phyloP scores from a whole-genome alignment of 2,113 vertebrate species.

The Tauraco erythrolophus region DNA sequence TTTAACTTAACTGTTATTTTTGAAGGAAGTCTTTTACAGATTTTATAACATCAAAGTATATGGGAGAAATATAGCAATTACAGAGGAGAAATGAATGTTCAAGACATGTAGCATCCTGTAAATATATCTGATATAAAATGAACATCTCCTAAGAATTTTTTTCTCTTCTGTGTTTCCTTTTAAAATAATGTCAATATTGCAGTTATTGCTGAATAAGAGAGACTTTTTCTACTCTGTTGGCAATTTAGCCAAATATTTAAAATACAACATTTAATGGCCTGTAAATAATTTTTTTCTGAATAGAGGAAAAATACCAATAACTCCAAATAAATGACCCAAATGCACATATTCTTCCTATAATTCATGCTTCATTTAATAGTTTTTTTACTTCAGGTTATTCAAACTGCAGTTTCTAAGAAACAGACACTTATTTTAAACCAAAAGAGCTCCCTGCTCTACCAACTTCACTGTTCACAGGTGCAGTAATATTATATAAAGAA shows the following conservation, averaged over 20 bases:
- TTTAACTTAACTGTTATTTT: neutral
- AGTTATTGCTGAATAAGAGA: neutral
- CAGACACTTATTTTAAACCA: neutral
- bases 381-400: neutral
- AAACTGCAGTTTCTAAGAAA: neutral
- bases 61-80: neutral
- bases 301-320: neutral
- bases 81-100: neutral
- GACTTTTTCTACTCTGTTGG: neutral
- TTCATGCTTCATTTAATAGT: neutral
- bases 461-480: neutral
- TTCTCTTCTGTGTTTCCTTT: neutral
- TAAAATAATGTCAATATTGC: neutral
- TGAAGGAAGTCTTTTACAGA: neutral
- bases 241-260: neutral
- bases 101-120: neutral
- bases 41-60: neutral
- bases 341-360: neutral
- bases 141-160: neutral
- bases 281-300: neutral
- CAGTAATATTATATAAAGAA: neutral
- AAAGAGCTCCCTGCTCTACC: neutral
- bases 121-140: neutral
- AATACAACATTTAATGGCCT: neutral
- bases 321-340: neutral